Evolutionary conservation across 2,797 vertebrate species (phyloP).

Genomic region (Hemitrygon akajei): DNA sequence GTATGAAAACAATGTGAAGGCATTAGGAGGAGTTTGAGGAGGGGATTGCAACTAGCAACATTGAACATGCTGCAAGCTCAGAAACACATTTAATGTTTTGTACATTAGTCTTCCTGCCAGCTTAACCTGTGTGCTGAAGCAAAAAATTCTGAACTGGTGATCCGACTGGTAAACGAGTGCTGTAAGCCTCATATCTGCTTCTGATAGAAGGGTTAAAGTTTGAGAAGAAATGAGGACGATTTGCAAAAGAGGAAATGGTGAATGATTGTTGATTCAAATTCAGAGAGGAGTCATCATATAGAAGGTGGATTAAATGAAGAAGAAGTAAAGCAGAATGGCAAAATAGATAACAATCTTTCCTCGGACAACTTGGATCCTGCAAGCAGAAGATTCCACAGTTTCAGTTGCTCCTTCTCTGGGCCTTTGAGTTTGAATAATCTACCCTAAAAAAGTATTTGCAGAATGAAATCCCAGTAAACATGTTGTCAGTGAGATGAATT

Average conservation of each 20-base stretch:
- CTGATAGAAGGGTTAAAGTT: neutral
- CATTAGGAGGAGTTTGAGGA: too few species aligned
- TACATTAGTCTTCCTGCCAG: too few species aligned
- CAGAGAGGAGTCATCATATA: neutral
- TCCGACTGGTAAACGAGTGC: too few species aligned
- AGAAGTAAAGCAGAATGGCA: neutral
- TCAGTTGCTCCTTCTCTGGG: neutral
- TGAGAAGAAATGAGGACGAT: neutral
- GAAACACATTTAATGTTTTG: too few species aligned
- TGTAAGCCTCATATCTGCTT: too few species aligned
- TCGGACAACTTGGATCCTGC: neutral
- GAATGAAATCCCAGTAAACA: neutral
- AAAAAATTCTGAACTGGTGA: too few species aligned
- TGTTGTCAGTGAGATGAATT: neutral
- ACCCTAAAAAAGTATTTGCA: neutral
- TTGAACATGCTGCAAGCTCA: too few species aligned
- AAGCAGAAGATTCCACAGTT: neutral
- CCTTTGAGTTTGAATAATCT: neutral
- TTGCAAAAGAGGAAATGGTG: neutral
- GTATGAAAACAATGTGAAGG: neutral
- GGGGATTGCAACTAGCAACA: too few species aligned
- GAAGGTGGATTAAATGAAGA: neutral
- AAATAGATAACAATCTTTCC: neutral
- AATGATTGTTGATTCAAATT: neutral
- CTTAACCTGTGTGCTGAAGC: too few species aligned